A percentile compares a stretch with the other conserved stretches of the same genome.
Evolutionary conservation across 37 sponge, comb jelly and placozoan species (phyloP).

Genomic region (Bolinopsis microptera): DNA sequence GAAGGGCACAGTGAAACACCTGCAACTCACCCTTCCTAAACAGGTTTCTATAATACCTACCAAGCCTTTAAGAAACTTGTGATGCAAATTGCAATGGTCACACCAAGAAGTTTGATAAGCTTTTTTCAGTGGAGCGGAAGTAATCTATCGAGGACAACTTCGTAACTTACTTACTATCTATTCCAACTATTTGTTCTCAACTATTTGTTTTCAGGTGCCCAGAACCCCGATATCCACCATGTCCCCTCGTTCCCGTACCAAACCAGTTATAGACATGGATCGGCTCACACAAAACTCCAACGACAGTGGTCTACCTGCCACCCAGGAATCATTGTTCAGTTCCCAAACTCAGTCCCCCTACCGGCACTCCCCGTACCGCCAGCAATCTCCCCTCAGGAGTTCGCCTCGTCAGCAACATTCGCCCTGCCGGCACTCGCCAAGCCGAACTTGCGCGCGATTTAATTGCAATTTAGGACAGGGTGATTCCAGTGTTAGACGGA

Average conservation of each 20-base stretch:
- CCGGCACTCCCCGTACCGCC: neutral
- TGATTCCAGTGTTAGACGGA: neutral
- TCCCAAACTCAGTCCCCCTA: neutral
- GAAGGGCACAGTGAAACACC: slow-evolving; percentile 60
- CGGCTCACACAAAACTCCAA: neutral
- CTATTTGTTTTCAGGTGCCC: slow-evolving; percentile 31
- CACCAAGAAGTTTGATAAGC: no score
- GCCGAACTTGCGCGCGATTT: neutral
- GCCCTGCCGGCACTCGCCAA: neutral
- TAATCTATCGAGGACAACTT: no score
- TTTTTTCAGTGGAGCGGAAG: no score
- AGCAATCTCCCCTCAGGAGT: neutral
- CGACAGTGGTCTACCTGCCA: neutral
- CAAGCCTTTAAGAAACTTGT: no score
- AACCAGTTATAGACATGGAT: slow-evolving; percentile 7
- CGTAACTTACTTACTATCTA: no score
- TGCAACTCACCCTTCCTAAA: slow-evolving; percentile 50
- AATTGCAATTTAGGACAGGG: neutral
- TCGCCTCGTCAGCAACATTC: neutral
- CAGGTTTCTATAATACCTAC: slow-evolving; percentile 42
- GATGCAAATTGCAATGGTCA: no score
- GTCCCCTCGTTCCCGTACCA: neutral
- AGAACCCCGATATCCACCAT: slow-evolving; percentile 15
- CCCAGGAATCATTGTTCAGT: neutral
- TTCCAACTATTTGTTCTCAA: no score